Conservation (phyloP, 2,113 vertebrate species). For the Strix aluco region DNA sequence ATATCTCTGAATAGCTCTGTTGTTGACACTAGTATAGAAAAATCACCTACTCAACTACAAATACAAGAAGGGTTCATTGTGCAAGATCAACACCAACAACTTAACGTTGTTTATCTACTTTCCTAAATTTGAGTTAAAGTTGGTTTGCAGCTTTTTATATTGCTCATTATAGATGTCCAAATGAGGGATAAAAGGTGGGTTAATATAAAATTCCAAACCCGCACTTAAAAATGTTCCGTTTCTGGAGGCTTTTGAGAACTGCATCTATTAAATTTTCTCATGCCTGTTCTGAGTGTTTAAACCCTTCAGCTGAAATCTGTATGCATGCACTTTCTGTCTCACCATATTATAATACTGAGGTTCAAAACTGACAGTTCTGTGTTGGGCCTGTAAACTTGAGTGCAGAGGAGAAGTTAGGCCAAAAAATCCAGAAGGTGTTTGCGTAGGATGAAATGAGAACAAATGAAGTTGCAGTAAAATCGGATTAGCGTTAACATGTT, state of each 20-base stretch:
- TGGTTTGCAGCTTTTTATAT: not conserved
- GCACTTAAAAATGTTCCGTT: not conserved
- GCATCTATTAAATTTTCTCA: not conserved
- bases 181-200: not conserved
- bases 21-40: conserved; percentile 6
- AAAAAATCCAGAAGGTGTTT: not conserved
- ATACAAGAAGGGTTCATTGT: not conserved
- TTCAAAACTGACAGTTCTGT: not conserved
- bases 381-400: not conserved
- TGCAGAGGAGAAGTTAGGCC: not conserved
- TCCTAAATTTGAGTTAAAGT: not conserved
- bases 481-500: not conserved
- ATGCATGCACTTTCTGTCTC: not conserved
- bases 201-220: not conserved
- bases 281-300: not conserved
- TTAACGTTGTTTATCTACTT: not conserved
- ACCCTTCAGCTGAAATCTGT: rapidly evolving
- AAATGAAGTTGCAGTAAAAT: not conserved
- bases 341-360: rapidly evolving
- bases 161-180: not conserved
- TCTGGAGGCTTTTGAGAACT: not conserved
- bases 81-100: not conserved
- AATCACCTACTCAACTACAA: not conserved
- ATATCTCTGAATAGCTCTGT: conserved; percentile 47
- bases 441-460: not conserved